Conservation (phyloP, 2,797 vertebrate genomes). For the Xenops minutus region DNA sequence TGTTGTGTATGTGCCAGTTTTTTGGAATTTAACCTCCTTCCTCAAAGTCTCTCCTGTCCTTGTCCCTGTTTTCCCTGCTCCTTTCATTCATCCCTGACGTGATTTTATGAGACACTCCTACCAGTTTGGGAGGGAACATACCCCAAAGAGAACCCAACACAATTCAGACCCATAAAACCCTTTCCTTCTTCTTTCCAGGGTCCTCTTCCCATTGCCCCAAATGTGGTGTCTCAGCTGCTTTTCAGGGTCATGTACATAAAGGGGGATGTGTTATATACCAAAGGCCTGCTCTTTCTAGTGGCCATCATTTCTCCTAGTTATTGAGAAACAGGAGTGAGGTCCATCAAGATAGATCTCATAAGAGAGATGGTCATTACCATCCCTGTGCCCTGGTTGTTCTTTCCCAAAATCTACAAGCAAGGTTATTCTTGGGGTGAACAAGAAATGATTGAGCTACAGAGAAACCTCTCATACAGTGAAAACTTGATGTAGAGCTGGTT, state of each 20-base stretch:
- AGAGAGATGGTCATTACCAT: background rate
- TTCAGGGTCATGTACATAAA: background rate
- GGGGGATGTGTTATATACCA: background rate
- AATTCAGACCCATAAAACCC: conserved; percentile 40
- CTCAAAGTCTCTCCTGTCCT: conserved; percentile 2
- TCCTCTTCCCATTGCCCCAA: background rate
- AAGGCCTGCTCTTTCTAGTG: conserved; percentile 5
- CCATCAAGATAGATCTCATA: background rate
- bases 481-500: background rate
- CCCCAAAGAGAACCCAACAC: conserved; percentile 62
- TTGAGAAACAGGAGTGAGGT: background rate
- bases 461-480: background rate
- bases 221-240: conserved; percentile 13
- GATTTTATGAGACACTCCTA: conserved; percentile 67
- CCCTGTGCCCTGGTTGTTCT: background rate
- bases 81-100: conserved; percentile 32
- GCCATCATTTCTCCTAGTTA: background rate
- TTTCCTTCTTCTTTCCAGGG: background rate
- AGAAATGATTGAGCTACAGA: background rate
- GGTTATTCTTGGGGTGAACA: background rate
- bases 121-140: conserved; percentile 43
- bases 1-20: conserved; percentile 80
- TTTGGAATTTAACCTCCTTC: conserved; percentile 67
- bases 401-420: background rate
- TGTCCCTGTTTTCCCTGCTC: conserved; percentile 13